A percentile compares a stretch with the other conserved stretches of the same genome.
These are phyloP conservation scores for Natrix natrix DNA, from an alignment of 2,797 vertebrate species.

Conservation along the genomic window DNA sequence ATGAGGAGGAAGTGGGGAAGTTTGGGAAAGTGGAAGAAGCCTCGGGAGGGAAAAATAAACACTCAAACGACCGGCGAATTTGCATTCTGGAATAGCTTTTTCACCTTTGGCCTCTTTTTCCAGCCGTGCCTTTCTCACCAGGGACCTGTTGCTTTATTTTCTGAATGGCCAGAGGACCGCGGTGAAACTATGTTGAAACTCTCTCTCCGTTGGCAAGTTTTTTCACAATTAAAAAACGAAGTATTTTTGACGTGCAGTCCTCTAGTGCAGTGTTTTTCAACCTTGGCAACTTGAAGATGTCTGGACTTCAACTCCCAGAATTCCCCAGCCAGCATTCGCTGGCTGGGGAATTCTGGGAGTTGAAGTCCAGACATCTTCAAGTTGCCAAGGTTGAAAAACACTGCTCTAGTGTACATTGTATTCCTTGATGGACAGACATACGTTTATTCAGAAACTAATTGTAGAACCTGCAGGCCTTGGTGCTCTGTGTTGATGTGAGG, in stretches of 20 bases:
- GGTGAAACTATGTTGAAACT: background rate
- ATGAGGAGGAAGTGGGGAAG: background rate
- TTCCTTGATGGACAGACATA: background rate
- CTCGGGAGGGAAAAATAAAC: fast-evolving
- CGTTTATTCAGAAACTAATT: background rate
- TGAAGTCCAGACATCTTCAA: too few species aligned
- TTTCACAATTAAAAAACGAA: background rate
- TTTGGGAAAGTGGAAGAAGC: background rate
- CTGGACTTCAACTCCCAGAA: too few species aligned
- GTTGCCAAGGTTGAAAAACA: too few species aligned
- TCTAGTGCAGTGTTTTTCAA: too few species aligned
- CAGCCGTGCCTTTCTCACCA: background rate
- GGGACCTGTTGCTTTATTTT: background rate
- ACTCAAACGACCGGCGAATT: background rate
- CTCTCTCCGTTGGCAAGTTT: background rate
- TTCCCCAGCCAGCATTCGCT: too few species aligned
- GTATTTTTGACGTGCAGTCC: background rate
- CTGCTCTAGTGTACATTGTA: background rate
- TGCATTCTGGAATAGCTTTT: background rate
- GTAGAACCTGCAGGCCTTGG: background rate
- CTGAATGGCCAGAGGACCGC: background rate
- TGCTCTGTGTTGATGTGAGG: background rate
- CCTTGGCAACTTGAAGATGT: too few species aligned
- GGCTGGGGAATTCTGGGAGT: too few species aligned
- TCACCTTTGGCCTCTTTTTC: background rate